Evolutionary conservation across 2,797 vertebrate species (phyloP).

Genomic region (Petrocephalus schoutedeni): DNA sequence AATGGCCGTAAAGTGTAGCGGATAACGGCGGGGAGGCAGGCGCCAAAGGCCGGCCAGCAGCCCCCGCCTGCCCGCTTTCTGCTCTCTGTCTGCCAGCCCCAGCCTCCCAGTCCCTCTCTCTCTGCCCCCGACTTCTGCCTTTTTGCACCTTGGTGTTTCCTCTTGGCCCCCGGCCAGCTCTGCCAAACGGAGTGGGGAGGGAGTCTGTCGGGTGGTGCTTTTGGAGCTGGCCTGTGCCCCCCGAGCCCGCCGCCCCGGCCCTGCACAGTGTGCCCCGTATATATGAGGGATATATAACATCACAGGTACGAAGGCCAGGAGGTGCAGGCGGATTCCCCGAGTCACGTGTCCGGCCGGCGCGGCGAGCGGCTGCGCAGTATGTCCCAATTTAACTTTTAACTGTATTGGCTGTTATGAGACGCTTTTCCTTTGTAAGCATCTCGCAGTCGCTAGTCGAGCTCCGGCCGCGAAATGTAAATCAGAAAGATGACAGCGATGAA

Average conservation of each 20-base stretch:
- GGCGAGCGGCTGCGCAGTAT: background rate
- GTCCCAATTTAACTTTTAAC: background rate
- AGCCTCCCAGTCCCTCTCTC: background rate
- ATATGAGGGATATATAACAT: background rate
- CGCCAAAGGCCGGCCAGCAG: conserved; percentile 7
- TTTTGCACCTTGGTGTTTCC: background rate
- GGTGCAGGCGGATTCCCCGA: no score
- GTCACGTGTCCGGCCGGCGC: no score
- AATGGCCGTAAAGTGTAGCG: background rate
- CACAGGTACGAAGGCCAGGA: background rate
- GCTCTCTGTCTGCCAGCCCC: background rate
- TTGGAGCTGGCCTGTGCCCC: no score
- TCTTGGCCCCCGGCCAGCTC: background rate
- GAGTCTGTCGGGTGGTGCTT: background rate
- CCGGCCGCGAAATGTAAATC: background rate
- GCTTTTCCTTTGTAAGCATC: background rate
- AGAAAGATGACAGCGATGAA: background rate
- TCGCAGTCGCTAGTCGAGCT: background rate
- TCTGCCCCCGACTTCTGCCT: conserved; percentile 4
- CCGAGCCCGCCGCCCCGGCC: background rate
- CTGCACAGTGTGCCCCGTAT: no score
- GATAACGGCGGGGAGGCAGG: background rate
- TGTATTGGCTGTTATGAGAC: background rate
- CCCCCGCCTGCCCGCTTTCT: conserved; percentile 12
- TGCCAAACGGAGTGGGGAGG: conserved; percentile 42